Conservation (phyloP, 2,797 vertebrate species). For the Nannoperca obscura region DNA sequence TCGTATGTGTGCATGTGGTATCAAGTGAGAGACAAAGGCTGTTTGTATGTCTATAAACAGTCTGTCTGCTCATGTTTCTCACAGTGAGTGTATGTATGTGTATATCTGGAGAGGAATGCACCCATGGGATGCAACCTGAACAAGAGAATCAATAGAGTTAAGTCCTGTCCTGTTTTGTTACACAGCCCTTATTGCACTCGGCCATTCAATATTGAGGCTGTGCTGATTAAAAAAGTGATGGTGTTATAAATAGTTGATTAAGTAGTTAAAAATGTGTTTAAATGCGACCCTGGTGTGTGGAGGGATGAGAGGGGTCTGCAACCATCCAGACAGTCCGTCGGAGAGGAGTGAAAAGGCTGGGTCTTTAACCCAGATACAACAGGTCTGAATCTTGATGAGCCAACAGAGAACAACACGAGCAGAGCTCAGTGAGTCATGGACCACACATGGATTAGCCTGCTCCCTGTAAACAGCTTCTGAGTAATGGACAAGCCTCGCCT, state of each 20-base stretch:
- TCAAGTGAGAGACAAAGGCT: slow-evolving; percentile 48
- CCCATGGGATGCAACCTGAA: slow-evolving; percentile 77
- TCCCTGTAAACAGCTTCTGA: slow-evolving; percentile 72
- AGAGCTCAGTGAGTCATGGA: slow-evolving; percentile 71
- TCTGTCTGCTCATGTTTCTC: slow-evolving; percentile 63
- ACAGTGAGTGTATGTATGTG: slow-evolving; percentile 38
- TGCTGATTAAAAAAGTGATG: slow-evolving; percentile 65
- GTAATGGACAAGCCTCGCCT: slow-evolving; percentile 59
- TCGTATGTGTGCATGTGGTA: slow-evolving; percentile 34
- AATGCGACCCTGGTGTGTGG: slow-evolving; percentile 18
- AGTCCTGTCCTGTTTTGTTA: slow-evolving; percentile 62
- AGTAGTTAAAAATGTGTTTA: slow-evolving; percentile 48
- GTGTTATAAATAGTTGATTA: slow-evolving; percentile 64
- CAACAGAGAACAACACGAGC: slow-evolving; percentile 56
- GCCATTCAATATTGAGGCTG: slow-evolving; percentile 46
- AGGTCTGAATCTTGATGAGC: slow-evolving; percentile 71
- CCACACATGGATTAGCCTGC: slow-evolving; percentile 60
- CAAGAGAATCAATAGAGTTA: slow-evolving; percentile 69
- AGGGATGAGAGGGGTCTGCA: neutral
- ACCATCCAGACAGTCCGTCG: slow-evolving; percentile 22
- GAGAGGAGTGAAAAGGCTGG: slow-evolving; percentile 29
- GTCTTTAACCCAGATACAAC: slow-evolving; percentile 63
- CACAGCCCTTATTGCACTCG: slow-evolving; percentile 24
- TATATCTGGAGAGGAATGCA: slow-evolving; percentile 45
- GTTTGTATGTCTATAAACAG: slow-evolving; percentile 52